A percentile compares a stretch with the other conserved stretches of the same genome.
Conservation (phyloP, 2,113 vertebrate genomes). For the Scalopus aquaticus region DNA sequence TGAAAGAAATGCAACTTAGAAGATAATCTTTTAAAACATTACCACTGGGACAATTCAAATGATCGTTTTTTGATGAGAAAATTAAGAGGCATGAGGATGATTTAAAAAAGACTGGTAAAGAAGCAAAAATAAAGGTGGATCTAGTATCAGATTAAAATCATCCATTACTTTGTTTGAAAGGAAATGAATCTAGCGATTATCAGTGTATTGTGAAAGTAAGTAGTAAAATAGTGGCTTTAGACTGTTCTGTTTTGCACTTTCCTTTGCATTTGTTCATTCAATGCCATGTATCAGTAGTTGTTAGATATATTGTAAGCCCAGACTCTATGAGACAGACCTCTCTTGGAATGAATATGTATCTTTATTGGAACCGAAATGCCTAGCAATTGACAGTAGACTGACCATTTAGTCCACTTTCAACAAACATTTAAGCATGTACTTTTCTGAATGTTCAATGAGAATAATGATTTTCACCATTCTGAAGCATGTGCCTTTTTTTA, state of each 20-base stretch:
- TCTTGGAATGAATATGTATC: neutral
- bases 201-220: too few species aligned
- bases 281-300: too few species aligned
- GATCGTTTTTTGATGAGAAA: neutral
- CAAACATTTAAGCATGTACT: neutral
- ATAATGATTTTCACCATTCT: too few species aligned
- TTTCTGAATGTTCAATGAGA: neutral
- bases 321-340: neutral
- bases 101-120: neutral
- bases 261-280: too few species aligned
- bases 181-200: neutral
- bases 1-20: neutral
- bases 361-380: neutral
- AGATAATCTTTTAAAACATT: neutral
- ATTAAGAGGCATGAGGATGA: neutral
- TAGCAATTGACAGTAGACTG: neutral
- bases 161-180: neutral
- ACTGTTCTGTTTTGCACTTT: neutral
- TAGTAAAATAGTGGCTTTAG: rapidly evolving
- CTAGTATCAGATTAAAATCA: too few species aligned
- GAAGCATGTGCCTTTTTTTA: too few species aligned
- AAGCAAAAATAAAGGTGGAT: too few species aligned
- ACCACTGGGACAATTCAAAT: neutral
- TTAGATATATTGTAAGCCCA: neutral
- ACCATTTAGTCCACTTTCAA: neutral